These are phyloP conservation scores for Graptemys geographica DNA, from an alignment of 2,797 vertebrate genomes.

Conservation along the genomic window DNA sequence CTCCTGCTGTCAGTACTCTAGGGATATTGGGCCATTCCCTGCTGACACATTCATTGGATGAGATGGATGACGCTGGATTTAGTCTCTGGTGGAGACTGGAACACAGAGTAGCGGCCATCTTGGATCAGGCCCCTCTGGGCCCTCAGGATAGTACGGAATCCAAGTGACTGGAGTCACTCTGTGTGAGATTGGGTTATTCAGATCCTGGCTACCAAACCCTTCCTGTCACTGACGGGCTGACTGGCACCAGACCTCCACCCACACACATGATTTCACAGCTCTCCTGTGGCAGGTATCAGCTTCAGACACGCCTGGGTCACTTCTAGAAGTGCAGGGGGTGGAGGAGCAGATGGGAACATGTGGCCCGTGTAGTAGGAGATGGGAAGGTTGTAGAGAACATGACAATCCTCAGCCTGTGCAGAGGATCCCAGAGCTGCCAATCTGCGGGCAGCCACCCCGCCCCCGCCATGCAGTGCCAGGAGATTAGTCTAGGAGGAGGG, in stretches of 20 bases:
- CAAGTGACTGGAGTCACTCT: background rate
- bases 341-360: background rate
- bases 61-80: background rate
- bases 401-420: background rate
- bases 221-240: background rate
- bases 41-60: background rate
- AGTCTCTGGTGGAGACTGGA: background rate
- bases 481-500: background rate
- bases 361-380: background rate
- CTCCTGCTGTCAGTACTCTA: background rate
- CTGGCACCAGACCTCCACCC: background rate
- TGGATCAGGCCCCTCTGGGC: background rate
- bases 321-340: background rate
- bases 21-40: background rate
- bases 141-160: background rate
- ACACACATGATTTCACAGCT: background rate
- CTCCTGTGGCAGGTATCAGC: background rate
- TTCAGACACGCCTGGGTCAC: background rate
- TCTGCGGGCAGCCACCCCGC: background rate
- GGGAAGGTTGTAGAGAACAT: background rate
- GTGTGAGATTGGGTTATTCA: background rate
- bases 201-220: background rate
- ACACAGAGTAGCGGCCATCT: background rate
- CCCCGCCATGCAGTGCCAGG: background rate
- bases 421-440: background rate